Percentiles rank a stretch among this genome's conserved stretches.
phyloP scores from a whole-genome alignment of 2,113 vertebrate genomes.

The Rhinichthys klamathensis region DNA sequence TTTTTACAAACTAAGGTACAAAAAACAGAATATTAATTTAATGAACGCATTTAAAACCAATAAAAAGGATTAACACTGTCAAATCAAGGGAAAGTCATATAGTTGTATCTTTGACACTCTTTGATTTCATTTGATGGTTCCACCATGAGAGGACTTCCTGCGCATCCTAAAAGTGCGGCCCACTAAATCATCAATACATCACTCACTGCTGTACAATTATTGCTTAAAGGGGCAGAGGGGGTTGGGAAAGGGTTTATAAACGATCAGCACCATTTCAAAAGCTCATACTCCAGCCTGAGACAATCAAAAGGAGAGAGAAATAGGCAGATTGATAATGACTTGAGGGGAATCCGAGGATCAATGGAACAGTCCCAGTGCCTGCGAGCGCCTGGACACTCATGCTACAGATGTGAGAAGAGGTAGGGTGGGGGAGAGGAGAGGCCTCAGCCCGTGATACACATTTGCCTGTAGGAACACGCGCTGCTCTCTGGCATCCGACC shows the following conservation, averaged over 20 bases:
- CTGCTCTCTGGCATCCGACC: not conserved
- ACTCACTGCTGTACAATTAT: conserved; percentile 67
- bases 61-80: not conserved
- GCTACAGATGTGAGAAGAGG: conserved; percentile 51
- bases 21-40: not conserved
- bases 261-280: conserved; percentile 75
- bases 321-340: conserved; percentile 13
- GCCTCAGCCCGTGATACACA: not conserved
- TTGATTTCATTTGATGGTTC: not conserved
- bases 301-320: conserved; percentile 25
- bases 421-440: conserved; percentile 35
- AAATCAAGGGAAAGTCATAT: not conserved
- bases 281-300: conserved; percentile 38
- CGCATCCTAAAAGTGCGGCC: conserved; percentile 4
- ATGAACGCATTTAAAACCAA: not conserved
- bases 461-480: not conserved
- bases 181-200: not conserved
- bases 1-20: not conserved
- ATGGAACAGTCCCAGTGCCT: not conserved
- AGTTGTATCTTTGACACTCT: not conserved
- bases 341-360: not conserved
- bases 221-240: conserved; percentile 66
- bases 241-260: conserved; percentile 64
- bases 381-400: not conserved
- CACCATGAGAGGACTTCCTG: not conserved